Evolutionary conservation across 2,888 invertebrate genomes (phyloP).

Genomic region (Drosophila demipolita): DNA sequence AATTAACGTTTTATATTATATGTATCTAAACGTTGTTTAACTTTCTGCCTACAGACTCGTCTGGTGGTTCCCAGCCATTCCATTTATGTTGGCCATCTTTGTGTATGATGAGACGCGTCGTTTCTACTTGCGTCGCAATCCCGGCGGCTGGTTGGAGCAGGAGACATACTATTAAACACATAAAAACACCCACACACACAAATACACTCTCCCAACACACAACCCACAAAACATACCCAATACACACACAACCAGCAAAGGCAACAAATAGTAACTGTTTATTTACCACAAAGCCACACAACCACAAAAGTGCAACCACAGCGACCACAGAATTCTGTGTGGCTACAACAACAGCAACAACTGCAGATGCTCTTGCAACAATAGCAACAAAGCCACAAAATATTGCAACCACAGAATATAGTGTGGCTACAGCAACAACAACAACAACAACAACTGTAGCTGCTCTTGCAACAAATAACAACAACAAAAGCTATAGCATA

Average conservation of each 20-base stretch:
- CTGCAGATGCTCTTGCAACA: slow-evolving; percentile 39
- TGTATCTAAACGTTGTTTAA: background rate
- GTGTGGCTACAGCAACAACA: slow-evolving; percentile 14
- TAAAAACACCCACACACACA: slow-evolving; percentile 29
- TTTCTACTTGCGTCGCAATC: slow-evolving; percentile 98
- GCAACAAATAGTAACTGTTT: slow-evolving; percentile 74
- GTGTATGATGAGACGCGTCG: slow-evolving; percentile 99
- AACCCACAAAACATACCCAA: slow-evolving; percentile 21
- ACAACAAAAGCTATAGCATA: slow-evolving; percentile 63
- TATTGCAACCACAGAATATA: background rate
- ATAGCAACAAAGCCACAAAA: slow-evolving; percentile 29
- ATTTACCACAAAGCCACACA: slow-evolving; percentile 74
- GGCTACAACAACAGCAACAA: slow-evolving; percentile 51
- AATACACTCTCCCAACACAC: slow-evolving; percentile 26
- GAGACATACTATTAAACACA: slow-evolving; percentile 97
- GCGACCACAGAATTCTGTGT: slow-evolving; percentile 52
- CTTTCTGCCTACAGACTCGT: slow-evolving; percentile 90
- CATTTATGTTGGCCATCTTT: slow-evolving; percentile 99
- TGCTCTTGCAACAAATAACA: slow-evolving; percentile 36
- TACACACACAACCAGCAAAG: slow-evolving; percentile 52
- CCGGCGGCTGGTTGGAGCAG: slow-evolving; percentile 99
- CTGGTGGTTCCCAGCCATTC: slow-evolving; percentile 99
- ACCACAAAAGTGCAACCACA: slow-evolving; percentile 62
- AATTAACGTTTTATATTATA: too few species aligned
- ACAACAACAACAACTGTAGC: slow-evolving; percentile 49